These are phyloP conservation scores for Heliconius himera DNA, from an alignment of 1,140 invertebrate genomes.

Conservation along the genomic window DNA sequence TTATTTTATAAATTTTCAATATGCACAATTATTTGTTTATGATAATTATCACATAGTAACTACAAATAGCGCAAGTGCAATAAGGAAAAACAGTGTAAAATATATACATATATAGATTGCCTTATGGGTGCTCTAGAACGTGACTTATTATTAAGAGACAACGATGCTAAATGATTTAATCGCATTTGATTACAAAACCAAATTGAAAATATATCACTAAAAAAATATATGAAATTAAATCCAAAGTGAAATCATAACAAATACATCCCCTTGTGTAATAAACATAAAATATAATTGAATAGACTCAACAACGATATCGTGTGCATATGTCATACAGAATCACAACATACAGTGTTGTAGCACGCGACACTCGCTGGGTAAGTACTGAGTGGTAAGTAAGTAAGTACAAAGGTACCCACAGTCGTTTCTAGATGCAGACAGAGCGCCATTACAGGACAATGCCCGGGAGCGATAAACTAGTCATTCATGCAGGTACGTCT, in stretches of 20 bases:
- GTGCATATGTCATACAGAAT: background rate
- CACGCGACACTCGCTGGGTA: constrained; percentile 10
- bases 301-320: background rate
- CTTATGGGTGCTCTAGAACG: background rate
- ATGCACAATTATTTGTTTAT: background rate
- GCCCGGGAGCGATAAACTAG: constrained; percentile 42
- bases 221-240: background rate
- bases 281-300: background rate
- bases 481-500: constrained; percentile 35
- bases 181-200: background rate
- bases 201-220: no score
- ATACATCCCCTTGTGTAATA: background rate
- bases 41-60: background rate
- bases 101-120: background rate
- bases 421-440: constrained; percentile 33
- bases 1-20: constrained; percentile 6
- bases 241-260: background rate
- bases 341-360: background rate
- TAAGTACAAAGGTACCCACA: background rate
- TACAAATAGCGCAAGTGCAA: background rate
- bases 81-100: background rate
- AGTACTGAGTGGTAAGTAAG: background rate
- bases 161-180: background rate
- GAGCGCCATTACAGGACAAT: constrained; percentile 38
- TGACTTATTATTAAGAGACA: background rate